Conservation (phyloP, 2,797 vertebrate species). For the Gastrophryne carolinensis region DNA sequence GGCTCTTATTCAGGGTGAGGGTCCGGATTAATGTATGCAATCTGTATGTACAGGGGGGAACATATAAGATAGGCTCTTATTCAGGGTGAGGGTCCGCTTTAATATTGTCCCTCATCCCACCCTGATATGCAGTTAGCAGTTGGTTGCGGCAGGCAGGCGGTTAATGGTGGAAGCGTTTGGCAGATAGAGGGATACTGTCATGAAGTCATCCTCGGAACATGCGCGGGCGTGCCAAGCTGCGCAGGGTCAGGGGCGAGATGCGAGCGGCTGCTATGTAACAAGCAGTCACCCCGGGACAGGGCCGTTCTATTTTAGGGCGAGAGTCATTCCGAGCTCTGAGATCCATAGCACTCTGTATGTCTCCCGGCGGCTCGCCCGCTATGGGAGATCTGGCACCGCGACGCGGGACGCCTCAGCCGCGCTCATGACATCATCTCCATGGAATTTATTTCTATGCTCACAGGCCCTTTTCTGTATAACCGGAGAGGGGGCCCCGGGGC, state of each 20-base stretch:
- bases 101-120: no score
- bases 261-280: slow-evolving; percentile 59
- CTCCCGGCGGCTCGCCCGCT: not conserved
- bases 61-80: no score
- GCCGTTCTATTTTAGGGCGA: slow-evolving; percentile 31
- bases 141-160: slow-evolving; percentile 20
- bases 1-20: no score
- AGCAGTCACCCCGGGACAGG: slow-evolving; percentile 60
- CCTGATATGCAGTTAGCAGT: no score
- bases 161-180: slow-evolving; percentile 54
- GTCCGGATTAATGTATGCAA: no score
- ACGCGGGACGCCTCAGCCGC: no score
- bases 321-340: slow-evolving; percentile 40
- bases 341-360: slow-evolving; percentile 18
- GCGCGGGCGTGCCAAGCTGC: slow-evolving; percentile 57
- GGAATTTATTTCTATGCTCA: slow-evolving; percentile 17
- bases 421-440: no score
- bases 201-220: slow-evolving; percentile 67
- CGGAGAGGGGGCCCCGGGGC: not conserved
- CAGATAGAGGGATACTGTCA: slow-evolving; percentile 53
- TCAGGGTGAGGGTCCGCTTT: no score
- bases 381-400: slow-evolving; percentile 2
- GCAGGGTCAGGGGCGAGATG: slow-evolving; percentile 60
- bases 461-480: not conserved
- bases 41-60: no score